These are phyloP conservation scores for Dryobotodes eremita DNA, from an alignment of 2,888 invertebrate species.

Conservation along the genomic window DNA sequence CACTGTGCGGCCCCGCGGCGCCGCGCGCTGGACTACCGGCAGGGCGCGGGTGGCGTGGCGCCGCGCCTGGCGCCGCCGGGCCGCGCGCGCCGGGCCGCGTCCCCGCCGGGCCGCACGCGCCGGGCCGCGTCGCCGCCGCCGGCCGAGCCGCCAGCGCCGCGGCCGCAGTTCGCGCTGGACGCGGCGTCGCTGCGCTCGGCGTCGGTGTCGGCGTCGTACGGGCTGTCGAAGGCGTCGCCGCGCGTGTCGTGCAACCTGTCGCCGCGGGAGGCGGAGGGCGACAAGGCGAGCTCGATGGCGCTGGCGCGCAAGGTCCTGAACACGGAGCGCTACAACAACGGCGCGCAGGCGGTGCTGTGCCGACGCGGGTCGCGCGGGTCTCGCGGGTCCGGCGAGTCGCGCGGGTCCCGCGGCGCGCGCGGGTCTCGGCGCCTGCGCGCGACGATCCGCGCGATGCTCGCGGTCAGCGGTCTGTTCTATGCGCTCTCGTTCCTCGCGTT, in stretches of 20 bases:
- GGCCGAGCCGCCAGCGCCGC: slow-evolving; percentile 53
- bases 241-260: slow-evolving; percentile 67
- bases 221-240: slow-evolving; percentile 61
- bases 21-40: slow-evolving; percentile 62
- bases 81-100: slow-evolving; percentile 49
- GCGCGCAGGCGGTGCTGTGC: slow-evolving; percentile 80
- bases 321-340: slow-evolving; percentile 79
- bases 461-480: slow-evolving; percentile 87
- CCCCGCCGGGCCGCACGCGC: slow-evolving; percentile 40
- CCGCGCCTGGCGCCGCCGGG: slow-evolving; percentile 49
- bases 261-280: slow-evolving; percentile 65
- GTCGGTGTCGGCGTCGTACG: slow-evolving; percentile 13
- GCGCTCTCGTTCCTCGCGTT: slow-evolving; percentile 83
- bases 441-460: slow-evolving; percentile 90
- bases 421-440: slow-evolving; percentile 80
- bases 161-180: slow-evolving; percentile 62
- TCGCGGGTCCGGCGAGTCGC: slow-evolving; percentile 41
- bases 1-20: slow-evolving; percentile 53
- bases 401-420: slow-evolving; percentile 81
- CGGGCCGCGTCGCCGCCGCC: slow-evolving; percentile 16
- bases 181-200: slow-evolving; percentile 49
- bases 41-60: slow-evolving; percentile 63
- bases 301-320: slow-evolving; percentile 77
- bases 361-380: slow-evolving; percentile 69
- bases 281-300: slow-evolving; percentile 65